phyloP scores from a whole-genome alignment of 2,888 invertebrate genomes.

The Danaus chrysippus region DNA sequence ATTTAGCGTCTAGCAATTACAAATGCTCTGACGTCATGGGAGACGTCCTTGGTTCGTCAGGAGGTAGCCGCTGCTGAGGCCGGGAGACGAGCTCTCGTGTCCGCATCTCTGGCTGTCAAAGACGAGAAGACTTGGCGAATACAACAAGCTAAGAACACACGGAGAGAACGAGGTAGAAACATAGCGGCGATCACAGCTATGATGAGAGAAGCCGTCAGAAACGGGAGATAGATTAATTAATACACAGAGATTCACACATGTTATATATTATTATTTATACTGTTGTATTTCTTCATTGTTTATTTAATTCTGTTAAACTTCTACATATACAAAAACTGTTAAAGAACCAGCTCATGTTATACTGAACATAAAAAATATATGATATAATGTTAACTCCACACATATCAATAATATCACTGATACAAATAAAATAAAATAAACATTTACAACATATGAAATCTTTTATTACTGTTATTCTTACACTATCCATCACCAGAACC shows the following conservation, averaged over 20 bases:
- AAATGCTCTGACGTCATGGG: constrained; percentile 61
- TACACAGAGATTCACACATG: too few species aligned
- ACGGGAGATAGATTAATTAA: constrained; percentile 13
- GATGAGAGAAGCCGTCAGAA: constrained; percentile 51
- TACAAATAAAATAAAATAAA: too few species aligned
- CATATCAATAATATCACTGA: too few species aligned
- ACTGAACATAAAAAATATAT: too few species aligned
- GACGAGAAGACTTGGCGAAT: constrained; percentile 43
- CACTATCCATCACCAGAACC: constrained; percentile 12
- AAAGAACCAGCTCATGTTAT: too few species aligned
- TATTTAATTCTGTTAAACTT: too few species aligned
- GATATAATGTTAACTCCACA: too few species aligned
- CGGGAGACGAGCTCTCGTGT: constrained; percentile 46
- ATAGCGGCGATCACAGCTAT: constrained; percentile 52
- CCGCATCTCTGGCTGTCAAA: constrained; percentile 45
- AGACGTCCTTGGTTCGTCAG: constrained; percentile 45
- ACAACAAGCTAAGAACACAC: constrained; percentile 40
- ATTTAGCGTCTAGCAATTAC: constrained; percentile 57
- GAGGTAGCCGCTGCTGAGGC: constrained; percentile 51
- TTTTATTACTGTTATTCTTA: background rate
- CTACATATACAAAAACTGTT: too few species aligned
- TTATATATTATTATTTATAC: too few species aligned
- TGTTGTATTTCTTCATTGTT: background rate
- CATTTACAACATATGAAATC: background rate
- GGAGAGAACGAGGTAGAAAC: constrained; percentile 40